A percentile compares a stretch with the other conserved stretches of the same genome.
These are phyloP conservation scores for Psilopsiagon aymara DNA, from an alignment of 2,113 vertebrate genomes.

Conservation along the genomic window DNA sequence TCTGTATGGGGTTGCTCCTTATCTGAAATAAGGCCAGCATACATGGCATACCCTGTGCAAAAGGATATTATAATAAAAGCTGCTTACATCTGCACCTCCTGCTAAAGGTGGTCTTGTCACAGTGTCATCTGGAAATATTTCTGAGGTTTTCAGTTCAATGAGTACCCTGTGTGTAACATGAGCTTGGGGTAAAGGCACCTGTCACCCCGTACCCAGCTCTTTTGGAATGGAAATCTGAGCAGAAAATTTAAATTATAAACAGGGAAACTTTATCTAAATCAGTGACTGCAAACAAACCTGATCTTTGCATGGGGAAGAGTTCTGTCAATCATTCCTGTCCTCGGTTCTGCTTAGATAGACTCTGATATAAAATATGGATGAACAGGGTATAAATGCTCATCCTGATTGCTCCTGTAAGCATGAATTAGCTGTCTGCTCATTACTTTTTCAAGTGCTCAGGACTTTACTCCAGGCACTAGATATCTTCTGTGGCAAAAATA, in stretches of 20 bases:
- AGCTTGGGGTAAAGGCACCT: neutral
- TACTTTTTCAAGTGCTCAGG: neutral
- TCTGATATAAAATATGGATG: neutral
- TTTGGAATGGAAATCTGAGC: neutral
- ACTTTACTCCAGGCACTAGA: neutral
- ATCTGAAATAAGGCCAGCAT: neutral
- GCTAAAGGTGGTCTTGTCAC: neutral
- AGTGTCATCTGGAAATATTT: neutral
- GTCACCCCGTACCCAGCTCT: neutral
- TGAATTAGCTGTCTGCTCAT: neutral
- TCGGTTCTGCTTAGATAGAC: neutral
- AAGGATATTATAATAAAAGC: neutral
- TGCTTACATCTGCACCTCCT: neutral
- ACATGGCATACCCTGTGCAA: neutral
- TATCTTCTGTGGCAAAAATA: neutral
- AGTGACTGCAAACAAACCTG: neutral
- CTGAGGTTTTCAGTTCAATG: neutral
- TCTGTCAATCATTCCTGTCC: neutral
- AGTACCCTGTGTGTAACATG: neutral
- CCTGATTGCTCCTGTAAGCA: neutral
- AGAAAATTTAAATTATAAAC: neutral
- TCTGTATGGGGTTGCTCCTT: neutral
- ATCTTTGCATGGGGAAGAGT: neutral
- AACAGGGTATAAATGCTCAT: neutral
- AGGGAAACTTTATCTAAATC: neutral